Conservation (phyloP, 2,888 invertebrate species). For the Polydrusus pterygomalis region DNA sequence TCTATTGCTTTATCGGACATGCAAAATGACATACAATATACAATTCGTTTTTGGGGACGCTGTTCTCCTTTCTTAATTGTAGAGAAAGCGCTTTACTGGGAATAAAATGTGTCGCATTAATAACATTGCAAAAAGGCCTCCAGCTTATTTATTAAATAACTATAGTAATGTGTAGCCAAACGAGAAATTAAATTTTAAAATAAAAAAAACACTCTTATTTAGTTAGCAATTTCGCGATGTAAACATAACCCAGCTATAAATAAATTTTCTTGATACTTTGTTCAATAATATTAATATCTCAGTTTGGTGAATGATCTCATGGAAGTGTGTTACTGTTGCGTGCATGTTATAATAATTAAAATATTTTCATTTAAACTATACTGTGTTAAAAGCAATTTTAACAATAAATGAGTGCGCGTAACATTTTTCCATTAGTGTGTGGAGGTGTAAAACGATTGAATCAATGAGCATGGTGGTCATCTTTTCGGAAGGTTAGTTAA, state of each 20-base stretch:
- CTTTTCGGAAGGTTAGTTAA: constrained; percentile 42
- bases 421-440: not conserved
- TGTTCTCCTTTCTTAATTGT: no score
- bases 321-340: constrained; percentile 40
- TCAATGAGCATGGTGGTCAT: constrained; percentile 27
- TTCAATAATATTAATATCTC: constrained; percentile 37
- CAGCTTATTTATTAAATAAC: no score
- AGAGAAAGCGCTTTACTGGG: no score
- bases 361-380: constrained; percentile 34
- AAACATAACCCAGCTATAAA: constrained; percentile 30
- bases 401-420: constrained; percentile 19
- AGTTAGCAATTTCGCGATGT: constrained; percentile 19
- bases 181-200: no score
- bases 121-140: no score
- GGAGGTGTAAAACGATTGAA: constrained; percentile 2
- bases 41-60: no score
- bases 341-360: constrained; percentile 45
- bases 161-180: no score
- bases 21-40: no score
- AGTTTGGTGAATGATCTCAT: constrained; percentile 54
- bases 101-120: no score
- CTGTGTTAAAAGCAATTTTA: constrained; percentile 16
- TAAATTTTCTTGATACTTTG: constrained; percentile 29
- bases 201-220: no score
- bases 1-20: no score